Base-by-base conservation (phyloP, 2,888 invertebrate genomes). In the Galerucella calmariensis region DNA sequence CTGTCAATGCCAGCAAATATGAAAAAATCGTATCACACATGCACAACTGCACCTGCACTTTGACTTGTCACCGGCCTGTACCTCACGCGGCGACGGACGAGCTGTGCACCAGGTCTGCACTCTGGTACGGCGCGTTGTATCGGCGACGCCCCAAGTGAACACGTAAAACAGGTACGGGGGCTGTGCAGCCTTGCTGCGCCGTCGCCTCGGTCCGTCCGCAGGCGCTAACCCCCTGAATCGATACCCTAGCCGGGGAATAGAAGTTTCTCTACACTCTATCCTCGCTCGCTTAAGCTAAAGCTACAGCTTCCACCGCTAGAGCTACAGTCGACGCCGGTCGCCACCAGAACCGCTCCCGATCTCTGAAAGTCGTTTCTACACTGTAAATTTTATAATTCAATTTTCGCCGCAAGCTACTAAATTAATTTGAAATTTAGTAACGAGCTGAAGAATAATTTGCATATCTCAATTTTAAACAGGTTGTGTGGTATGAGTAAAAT, bases 1-100 rank as follows among this genome's bases (percentile, higher is more conserved):
- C 71, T 71, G 65, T 65, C 71, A 65, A 65, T 65, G 56, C 71
- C 71, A 51, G 67, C 67, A 67, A 72, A 66, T 72, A 24, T 48
- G 63, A 63, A 63, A 70, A 67, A 63, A 69, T 74, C 74, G 69
- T 67, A 61, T 65, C 70, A 61, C 74, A 71, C 67, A 71, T 74
- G 74, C 74, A 74, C 74, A 74, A 70, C 74, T 74, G 74, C 74
- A 74, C 74, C 74, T 71, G 67, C 71, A 70, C 71, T 71, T 74
- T 71, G 69, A 74, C 72, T 72, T 72, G 72, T 72, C 72, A 72
- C 74, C 74, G 74, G 74, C 71, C 74, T 74, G 70, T 70, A 71
- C 74, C 74, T 69, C 75, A 72, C 75, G 75, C 75, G 75, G 53
- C 66, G 75, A 72, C 74, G 72, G 56, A 72, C 72, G 72, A 59